phyloP scores from a whole-genome alignment of 2,888 invertebrate genomes.

The Thecophora atra region DNA sequence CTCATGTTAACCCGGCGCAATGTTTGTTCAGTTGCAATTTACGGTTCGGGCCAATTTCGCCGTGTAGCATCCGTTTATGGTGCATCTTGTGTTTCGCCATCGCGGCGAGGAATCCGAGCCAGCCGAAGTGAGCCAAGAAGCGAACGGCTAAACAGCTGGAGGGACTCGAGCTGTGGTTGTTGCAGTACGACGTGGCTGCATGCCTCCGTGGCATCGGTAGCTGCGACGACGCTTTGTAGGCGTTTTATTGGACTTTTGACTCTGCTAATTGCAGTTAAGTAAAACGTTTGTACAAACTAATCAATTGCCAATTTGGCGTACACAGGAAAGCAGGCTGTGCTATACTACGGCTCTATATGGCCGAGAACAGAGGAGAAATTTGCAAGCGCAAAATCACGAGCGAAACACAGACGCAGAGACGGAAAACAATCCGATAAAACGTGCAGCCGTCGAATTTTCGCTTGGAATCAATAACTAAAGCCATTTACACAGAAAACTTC shows the following conservation, averaged over 20 bases:
- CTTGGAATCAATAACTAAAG: too few species aligned
- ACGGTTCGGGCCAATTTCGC: slow-evolving; percentile 7
- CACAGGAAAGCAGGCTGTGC: background rate
- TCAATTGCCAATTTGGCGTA: slow-evolving; percentile 25
- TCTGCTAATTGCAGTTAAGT: slow-evolving; percentile 29
- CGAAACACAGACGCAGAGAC: background rate
- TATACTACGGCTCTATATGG: background rate
- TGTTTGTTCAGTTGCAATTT: background rate
- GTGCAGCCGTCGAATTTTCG: too few species aligned
- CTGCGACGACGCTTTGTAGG: slow-evolving; percentile 21
- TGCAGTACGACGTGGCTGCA: background rate
- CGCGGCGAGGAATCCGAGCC: slow-evolving; percentile 15
- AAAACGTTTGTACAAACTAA: slow-evolving; percentile 32
- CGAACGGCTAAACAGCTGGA: background rate
- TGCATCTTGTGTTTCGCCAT: slow-evolving; percentile 15
- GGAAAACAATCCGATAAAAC: background rate
- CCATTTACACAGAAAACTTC: too few species aligned
- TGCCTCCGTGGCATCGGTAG: background rate
- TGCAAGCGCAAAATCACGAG: background rate
- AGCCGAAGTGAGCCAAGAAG: background rate
- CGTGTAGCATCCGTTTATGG: slow-evolving; percentile 31
- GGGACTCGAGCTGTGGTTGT: background rate
- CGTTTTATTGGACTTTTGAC: slow-evolving; percentile 32
- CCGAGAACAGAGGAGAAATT: background rate
- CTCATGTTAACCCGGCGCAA: slow-evolving; percentile 23